Base-by-base conservation (phyloP, 1,140 invertebrate species). In the Acromyrmex echinatior region DNA sequence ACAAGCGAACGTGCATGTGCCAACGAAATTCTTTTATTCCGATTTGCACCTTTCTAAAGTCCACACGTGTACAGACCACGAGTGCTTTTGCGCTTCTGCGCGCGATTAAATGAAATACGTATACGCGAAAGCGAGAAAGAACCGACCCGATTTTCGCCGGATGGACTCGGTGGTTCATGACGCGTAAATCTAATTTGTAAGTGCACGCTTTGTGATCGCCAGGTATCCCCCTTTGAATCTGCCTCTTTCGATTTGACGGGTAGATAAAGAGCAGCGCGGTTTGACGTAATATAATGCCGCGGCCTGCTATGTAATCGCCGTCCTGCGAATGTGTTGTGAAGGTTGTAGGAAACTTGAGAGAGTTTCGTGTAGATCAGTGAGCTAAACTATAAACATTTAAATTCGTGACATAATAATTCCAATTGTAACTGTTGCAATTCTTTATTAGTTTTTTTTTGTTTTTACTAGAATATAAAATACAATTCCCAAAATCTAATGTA, bases 121-220 rank as follows among this genome's bases (percentile, higher is more conserved):
- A 58, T 53, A 58, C 25, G 35, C 45, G 25, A 51, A 16, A 21
- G 58, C 12, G 56, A 14, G 60, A 56, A 35, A 51, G 35, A 56
- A 58, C 45, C 25, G 45, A 35, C 66, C 31, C 28, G 86, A 85
- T 87, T 85, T 85, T 76, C 25, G 62, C 53, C 70, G 68, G 65
- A 79, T 49, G 73, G 39, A 58, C 78, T 56, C 66, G 71, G 60
- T 65, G 66, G 53, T 65, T 87, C 86, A 60, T 51, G 51, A 76
- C 86, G 68, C 86, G 80, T 76, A 68, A 87, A 85, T 86, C 70
- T 87, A 85, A 87, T 85, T 85, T 85, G 80, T 66, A 87, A 60
- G 66, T 87, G 63, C 53, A 86, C 66, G 85, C 77, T 82, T 82
- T 62, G 58, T 65, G 66, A 60, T 71, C 56, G 65, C 18, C 85